Base-by-base conservation (phyloP, 2,113 vertebrate species). In the Lota lota region DNA sequence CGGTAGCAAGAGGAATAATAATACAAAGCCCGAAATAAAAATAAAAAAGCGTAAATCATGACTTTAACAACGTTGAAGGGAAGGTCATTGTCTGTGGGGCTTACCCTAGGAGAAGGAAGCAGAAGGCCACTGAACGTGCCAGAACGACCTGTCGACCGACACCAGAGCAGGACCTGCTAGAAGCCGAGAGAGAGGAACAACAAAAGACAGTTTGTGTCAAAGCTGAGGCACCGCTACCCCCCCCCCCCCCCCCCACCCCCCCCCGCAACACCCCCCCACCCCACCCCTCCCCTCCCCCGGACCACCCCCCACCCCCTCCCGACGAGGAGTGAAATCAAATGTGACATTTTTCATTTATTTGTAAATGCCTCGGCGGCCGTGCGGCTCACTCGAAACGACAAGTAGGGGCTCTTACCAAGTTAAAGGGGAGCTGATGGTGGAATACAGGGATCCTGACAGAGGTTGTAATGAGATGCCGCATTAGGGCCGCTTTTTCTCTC, bases 321-420 rank as follows among this genome's bases (percentile, higher is more conserved):
- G 40, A 47, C 40, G 92, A 94, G 86, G 80, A 95, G 89, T 87
- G 79, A 94, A 96, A 98, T 97, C 94, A 94, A 94, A 94, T 96
- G 95, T 98, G 96, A 97, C 97, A 95, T 96, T 99, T 99, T 98
- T 98, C 95, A 98, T 99, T 97, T 99, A 98, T 99, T 97, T 98
- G 95, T 98, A 98, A 99, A 97, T 97, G 95, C 90, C 90, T 95
- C 93, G 91, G 93, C 93, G 93, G 93, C 92, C 93, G 92, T 80
- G 93, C 85, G 16, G 89, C 92, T 97, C 94, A 96, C 94, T 95
- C 91, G 93, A 92, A 94, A 94, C 63, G 94, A 97, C 95, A 96
- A 47, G 92, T 93, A 84, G 91, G 92, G 40, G 90, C 92, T 95
- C 92, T 92, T 94, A 89, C 4, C 88, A 89, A 93, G 94, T 89